Evolutionary conservation across 2,113 vertebrate genomes (phyloP).

Genomic region (Cyprinodon tularosa): DNA sequence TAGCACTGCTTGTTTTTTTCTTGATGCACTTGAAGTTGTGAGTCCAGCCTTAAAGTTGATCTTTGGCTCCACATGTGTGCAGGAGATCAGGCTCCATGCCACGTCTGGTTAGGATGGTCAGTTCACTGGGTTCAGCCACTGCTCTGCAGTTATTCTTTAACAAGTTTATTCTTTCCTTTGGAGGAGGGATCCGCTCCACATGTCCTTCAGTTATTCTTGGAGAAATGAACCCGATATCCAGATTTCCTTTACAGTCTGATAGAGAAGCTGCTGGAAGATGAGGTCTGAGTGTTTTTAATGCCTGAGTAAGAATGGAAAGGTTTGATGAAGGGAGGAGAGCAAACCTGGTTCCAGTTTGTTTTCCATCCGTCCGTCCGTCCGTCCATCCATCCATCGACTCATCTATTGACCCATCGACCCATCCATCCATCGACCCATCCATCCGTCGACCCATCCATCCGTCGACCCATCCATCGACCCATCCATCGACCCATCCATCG

Average conservation of each 20-base stretch:
- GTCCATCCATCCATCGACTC: too few species aligned
- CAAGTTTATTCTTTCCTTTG: background rate
- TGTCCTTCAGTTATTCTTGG: background rate
- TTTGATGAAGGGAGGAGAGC: background rate
- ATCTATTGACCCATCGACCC: background rate
- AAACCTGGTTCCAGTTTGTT: background rate
- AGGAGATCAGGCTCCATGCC: slow-evolving; percentile 21
- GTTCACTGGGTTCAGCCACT: slow-evolving; percentile 23
- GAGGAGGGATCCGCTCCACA: background rate
- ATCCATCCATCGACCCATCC: too few species aligned
- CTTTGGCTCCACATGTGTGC: slow-evolving; percentile 6
- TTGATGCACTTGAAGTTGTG: background rate
- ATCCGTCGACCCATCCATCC: too few species aligned
- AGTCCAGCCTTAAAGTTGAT: slow-evolving; percentile 25
- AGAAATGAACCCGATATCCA: background rate
- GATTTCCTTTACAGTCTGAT: background rate
- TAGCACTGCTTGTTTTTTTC: background rate
- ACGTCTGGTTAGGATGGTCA: slow-evolving; percentile 44
- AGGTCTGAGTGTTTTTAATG: background rate
- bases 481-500: background rate
- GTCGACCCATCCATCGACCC: background rate
- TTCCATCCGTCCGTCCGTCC: background rate
- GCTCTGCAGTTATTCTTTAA: slow-evolving; percentile 11
- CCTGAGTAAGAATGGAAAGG: background rate
- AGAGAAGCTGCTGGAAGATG: background rate